Conservation (phyloP, 1,140 invertebrate species). For the Myzus persicae region DNA sequence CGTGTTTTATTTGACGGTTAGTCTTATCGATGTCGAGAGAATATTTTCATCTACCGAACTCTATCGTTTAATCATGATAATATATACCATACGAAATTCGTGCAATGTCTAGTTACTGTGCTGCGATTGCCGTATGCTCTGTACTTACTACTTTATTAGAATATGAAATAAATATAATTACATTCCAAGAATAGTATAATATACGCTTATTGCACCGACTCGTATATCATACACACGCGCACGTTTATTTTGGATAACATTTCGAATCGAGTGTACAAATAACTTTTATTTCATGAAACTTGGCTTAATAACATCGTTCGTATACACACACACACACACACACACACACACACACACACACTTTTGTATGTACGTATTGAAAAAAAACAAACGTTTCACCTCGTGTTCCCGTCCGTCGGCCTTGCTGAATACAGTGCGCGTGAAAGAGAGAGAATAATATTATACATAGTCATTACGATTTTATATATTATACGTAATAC, state of each 20-base stretch:
- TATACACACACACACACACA: background rate
- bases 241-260: background rate
- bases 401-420: background rate
- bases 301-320: background rate
- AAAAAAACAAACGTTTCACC: slow-evolving; percentile 34
- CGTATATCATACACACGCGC: background rate
- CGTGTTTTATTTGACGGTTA: background rate
- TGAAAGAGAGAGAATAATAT: background rate
- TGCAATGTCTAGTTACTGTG: background rate
- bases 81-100: background rate
- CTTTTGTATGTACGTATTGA: background rate
- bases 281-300: slow-evolving; percentile 1
- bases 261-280: background rate
- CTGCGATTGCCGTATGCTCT: background rate
- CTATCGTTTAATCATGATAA: background rate
- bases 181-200: too few relatives aligned
- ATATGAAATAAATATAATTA: too few relatives aligned
- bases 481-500: background rate
- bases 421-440: slow-evolving; percentile 24
- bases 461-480: background rate
- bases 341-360: background rate
- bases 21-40: background rate
- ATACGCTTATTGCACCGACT: background rate
- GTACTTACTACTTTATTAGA: too few relatives aligned
- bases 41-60: background rate